A percentile compares a stretch with the other conserved stretches of the same genome.
Conservation (phyloP, 2,888 invertebrate genomes). For the Tipula unca region DNA sequence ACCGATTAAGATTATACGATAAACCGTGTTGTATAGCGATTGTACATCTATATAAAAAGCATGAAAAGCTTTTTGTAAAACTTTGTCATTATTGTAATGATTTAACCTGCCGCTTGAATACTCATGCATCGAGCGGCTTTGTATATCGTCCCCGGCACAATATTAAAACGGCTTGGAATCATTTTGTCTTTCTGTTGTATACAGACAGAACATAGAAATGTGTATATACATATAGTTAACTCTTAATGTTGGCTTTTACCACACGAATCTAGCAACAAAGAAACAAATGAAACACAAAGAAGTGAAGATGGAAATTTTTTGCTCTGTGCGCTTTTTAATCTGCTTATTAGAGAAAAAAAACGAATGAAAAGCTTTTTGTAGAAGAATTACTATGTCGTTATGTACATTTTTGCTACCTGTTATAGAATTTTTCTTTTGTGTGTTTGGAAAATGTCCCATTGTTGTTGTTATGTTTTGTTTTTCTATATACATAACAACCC, state of each 20-base stretch:
- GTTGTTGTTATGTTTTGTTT: not conserved
- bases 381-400: not conserved
- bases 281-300: not conserved
- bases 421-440: not conserved
- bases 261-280: not conserved
- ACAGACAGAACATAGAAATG: not conserved
- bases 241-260: not conserved
- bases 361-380: not conserved
- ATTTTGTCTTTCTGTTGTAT: not conserved
- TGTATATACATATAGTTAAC: not conserved
- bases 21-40: not conserved
- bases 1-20: not conserved
- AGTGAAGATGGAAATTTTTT: not conserved
- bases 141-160: not conserved
- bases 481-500: not conserved
- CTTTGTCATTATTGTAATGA: not conserved
- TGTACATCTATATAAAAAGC: not conserved
- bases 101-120: not conserved
- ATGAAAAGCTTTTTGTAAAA: not conserved
- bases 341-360: not conserved
- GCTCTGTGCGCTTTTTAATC: not conserved
- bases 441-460: not conserved
- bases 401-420: not conserved
- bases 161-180: not conserved
- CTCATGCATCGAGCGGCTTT: not conserved